Base-by-base conservation (phyloP, 2,888 invertebrate genomes). In the Tromatobia lineatoria region DNA sequence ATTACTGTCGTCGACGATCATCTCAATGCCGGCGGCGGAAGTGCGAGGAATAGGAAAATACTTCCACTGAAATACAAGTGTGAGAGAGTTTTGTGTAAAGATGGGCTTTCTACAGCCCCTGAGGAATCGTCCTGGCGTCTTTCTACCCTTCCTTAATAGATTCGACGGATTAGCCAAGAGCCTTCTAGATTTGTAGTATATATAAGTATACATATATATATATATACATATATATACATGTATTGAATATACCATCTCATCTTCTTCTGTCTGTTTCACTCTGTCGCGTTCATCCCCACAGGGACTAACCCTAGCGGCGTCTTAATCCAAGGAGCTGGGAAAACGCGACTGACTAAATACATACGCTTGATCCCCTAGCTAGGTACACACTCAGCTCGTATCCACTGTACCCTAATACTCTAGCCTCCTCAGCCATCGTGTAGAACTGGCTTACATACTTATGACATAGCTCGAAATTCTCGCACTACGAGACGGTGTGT, bases 1-100 rank as follows among this genome's bases (percentile, higher is more conserved):
- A 79, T 86, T 69, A 80, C 82, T 64, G 79, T 78, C 82, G 78
- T 81, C 85, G 73, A 79, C 77, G 82, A 85, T 86, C 80, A 84
- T 85, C 52, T 52, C 52, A 54, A 54, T 45, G 38, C 57, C 20
- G 38, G 23, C 38, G 73, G 61, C 45, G 73, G 20, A 69, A 64
- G 10, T 45, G 42, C 64, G 64, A 23, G 71, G 76, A 66, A 64
- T 52, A 70, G 25, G 64, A 79, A 57, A 18, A 47, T 20, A 25
- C 64, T 84, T 80, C 47, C 15, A 7, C 45, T 67, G 29, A 18
- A 6, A 47, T 29, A 25, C 34, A 52, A 20, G 66, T 73, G 29
- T 69, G 3, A 4, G 3, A 4, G 52, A 75, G 64, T 69, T 57
- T 29, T 6, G 38, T 11, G 20, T 23, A 38, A 42, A 42, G 61